phyloP scores from a whole-genome alignment of 1,140 invertebrate genomes.

The Drosophila orena region DNA sequence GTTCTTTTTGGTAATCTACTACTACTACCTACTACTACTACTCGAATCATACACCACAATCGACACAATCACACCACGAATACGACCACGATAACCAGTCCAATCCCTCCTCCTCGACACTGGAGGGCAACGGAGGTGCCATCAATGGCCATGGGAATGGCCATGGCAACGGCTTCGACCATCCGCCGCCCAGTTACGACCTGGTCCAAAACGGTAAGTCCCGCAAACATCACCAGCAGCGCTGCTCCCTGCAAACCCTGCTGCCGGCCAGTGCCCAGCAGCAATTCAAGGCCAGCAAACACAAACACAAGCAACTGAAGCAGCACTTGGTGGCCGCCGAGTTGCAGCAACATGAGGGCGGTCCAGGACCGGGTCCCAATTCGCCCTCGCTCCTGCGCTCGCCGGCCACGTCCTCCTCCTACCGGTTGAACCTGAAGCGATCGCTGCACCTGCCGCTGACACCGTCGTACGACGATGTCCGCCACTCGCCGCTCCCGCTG shows the following conservation, averaged over 20 bases:
- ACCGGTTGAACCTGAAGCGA: conserved; percentile 75
- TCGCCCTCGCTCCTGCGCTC: conserved; percentile 72
- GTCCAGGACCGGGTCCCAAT: conserved; percentile 26
- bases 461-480: conserved; percentile 75
- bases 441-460: conserved; percentile 81
- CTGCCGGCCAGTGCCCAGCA: conserved; percentile 77
- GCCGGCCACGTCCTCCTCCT: conserved; percentile 76
- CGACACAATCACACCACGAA: conserved; percentile 33
- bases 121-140: conserved; percentile 68
- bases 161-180: conserved; percentile 68
- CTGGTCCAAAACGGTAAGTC: conserved; percentile 85
- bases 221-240: conserved; percentile 76
- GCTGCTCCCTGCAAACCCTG: conserved; percentile 80
- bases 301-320: conserved; percentile 77
- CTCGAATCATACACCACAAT: conserved; percentile 53
- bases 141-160: conserved; percentile 51
- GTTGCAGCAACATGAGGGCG: conserved; percentile 38
- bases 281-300: conserved; percentile 68
- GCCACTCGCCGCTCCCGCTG: conserved; percentile 80
- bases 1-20: conserved; percentile 64
- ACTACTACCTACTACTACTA: conserved; percentile 30
- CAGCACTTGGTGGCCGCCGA: conserved; percentile 58
- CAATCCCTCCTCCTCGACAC: conserved; percentile 80
- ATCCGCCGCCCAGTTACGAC: conserved; percentile 84
- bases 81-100: conserved; percentile 55